Evolutionary conservation across 2,888 invertebrate genomes (phyloP), one percentile per base, ranked within the genome.

Genomic region (Aleiodes testaceus): DNA sequence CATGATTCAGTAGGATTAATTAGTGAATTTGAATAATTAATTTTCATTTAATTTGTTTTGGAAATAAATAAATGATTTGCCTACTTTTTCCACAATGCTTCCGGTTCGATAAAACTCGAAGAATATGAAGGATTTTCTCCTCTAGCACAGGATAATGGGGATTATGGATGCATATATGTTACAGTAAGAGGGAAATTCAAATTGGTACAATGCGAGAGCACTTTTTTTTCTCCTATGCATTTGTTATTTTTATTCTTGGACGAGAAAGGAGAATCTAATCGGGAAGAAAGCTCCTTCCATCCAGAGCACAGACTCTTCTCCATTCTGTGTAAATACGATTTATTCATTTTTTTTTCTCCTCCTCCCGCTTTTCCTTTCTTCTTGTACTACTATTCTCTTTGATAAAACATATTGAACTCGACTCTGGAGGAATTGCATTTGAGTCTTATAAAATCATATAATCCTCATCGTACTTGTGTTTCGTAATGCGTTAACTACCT

Each of bases 301-400:
- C 55, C 55, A 20, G 12, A 18, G 20, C 14, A 20, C 22, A 20
- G n/a, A 11, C 14, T 30, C 30, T 14, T 55, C 30, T 55, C 30
- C 55, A 55, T 55, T 55, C 30, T 22, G 30, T 30, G 55, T 55
- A 55, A 55, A 55, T 55, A 55, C 26, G 55, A 55, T 55, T 55
- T 26, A 55, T 55, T 55, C 55, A 55, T 55, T 55, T 55, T 30
- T 26, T 14, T 30, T 30, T 14, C 36, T 36, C 36, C n/a, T n/a
- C 11, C 11, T 36, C 11, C 9, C 11, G 9, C 7, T 36, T 36
- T 7, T 7, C 9, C 36, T 9, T 36, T 36, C 36, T 36, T 11
- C 11, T n/a, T 11, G 36, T 6, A 36, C 36, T 36, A 36, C 9
- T 12, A 22, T 22, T 26, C 22, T 11, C 18, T 50, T 11, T 30